These are phyloP conservation scores for Rhaphigaster nebulosa DNA, from an alignment of 2,888 invertebrate species.

Conservation along the genomic window DNA sequence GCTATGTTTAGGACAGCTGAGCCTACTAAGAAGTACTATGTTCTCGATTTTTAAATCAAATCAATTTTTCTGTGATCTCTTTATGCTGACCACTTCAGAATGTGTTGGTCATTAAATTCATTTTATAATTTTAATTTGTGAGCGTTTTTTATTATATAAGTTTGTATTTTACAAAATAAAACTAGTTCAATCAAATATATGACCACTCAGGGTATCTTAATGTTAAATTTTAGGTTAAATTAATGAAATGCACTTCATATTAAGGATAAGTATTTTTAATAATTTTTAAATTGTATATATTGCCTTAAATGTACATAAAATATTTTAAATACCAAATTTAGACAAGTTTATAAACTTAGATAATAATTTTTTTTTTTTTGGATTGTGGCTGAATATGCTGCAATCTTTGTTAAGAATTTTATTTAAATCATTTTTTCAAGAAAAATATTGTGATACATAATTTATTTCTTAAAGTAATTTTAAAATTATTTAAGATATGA, in stretches of 20 bases:
- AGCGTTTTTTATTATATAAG: not conserved
- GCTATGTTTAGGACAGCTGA: conserved; percentile 68
- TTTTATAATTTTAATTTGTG: not conserved
- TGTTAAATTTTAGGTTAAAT: conserved; percentile 51
- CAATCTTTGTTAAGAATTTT: not conserved
- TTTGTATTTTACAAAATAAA: not conserved
- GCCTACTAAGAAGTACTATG: conserved; percentile 64
- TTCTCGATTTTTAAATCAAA: conserved; percentile 63
- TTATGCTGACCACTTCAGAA: conserved; percentile 31
- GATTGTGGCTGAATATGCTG: not conserved
- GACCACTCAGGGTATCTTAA: conserved; percentile 54
- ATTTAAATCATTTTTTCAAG: not conserved
- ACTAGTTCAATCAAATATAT: conserved; percentile 45
- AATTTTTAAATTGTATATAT: conserved; percentile 57
- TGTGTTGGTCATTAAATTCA: conserved; percentile 25
- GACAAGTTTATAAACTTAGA: not conserved
- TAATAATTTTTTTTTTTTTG: not conserved
- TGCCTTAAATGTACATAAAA: conserved; percentile 56
- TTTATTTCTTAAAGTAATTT: not conserved
- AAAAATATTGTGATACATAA: conserved; percentile 34
- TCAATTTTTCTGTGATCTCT: conserved; percentile 55
- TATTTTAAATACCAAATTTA: conserved; percentile 53
- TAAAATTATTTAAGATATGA: not conserved
- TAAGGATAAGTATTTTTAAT: conserved; percentile 55
- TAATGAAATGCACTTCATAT: conserved; percentile 42